Evolutionary conservation across 2,888 invertebrate species (phyloP).

Genomic region (Euplagia quadripunctaria): DNA sequence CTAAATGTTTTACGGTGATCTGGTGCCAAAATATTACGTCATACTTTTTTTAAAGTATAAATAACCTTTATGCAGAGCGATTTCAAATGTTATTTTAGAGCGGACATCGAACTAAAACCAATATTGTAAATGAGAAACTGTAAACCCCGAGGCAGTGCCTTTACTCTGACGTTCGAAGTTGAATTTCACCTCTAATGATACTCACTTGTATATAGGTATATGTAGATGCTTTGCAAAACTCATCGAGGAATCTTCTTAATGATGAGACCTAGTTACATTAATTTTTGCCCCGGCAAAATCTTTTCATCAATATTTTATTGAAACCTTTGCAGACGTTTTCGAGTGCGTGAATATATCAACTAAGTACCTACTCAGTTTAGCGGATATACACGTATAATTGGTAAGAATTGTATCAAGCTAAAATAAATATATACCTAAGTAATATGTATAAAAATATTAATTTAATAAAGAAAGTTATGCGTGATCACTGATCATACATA

Average conservation of each 20-base stretch:
- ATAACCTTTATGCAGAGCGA: neutral
- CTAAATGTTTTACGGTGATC: neutral
- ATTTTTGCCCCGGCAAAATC: neutral
- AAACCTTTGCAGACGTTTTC: neutral
- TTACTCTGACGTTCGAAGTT: neutral
- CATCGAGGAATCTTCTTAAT: neutral
- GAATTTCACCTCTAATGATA: neutral
- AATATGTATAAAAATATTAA: no score
- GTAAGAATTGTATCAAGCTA: no score
- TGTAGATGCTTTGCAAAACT: neutral
- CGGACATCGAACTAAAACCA: neutral
- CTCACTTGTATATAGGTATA: neutral
- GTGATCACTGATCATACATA: no score
- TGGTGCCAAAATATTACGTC: neutral
- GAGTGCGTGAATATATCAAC: neutral
- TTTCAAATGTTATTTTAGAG: neutral
- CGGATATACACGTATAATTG: no score
- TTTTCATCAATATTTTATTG: neutral
- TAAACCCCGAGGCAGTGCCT: neutral
- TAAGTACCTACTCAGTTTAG: no score
- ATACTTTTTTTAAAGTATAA: neutral
- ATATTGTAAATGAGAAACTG: constrained; percentile 1
- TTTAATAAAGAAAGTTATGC: no score
- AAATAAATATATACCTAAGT: no score
- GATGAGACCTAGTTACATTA: neutral